Conservation (phyloP, 2,797 vertebrate genomes). For the Toxotes lorentzi region DNA sequence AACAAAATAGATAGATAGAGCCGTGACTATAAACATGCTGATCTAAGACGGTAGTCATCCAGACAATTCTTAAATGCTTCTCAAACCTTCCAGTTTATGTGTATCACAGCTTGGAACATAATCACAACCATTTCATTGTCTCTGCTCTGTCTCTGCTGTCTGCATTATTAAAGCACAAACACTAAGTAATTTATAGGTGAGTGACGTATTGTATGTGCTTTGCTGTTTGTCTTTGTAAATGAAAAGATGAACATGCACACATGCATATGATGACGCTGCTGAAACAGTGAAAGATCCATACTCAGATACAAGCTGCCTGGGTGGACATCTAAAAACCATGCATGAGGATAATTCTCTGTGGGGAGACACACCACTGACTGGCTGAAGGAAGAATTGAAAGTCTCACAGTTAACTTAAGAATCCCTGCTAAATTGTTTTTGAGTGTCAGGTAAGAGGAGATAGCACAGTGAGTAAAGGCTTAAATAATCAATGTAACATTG, state of each 20-base stretch:
- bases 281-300: constrained; percentile 5
- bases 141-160: constrained; percentile 14
- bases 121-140: constrained; percentile 14
- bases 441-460: background rate
- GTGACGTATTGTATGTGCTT: constrained; percentile 4
- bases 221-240: constrained; percentile 5
- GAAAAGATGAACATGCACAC: constrained; percentile 6
- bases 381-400: constrained; percentile 16
- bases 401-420: background rate
- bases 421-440: background rate
- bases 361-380: constrained; percentile 6
- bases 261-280: background rate
- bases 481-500: background rate
- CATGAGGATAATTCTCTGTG: constrained; percentile 18
- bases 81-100: background rate
- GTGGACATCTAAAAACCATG: constrained; percentile 30
- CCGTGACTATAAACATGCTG: background rate
- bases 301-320: constrained; percentile 19
- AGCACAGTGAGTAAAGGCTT: background rate
- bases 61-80: background rate
- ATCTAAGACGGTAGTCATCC: background rate
- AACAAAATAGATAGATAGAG: constrained; percentile 45
- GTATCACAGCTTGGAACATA: background rate
- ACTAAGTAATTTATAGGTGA: constrained; percentile 29
- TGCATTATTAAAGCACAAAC: constrained; percentile 39